Percentiles rank a stretch among this genome's conserved stretches.
phyloP scores from a whole-genome alignment of 2,888 invertebrate genomes.

The Cephonodes hylas region DNA sequence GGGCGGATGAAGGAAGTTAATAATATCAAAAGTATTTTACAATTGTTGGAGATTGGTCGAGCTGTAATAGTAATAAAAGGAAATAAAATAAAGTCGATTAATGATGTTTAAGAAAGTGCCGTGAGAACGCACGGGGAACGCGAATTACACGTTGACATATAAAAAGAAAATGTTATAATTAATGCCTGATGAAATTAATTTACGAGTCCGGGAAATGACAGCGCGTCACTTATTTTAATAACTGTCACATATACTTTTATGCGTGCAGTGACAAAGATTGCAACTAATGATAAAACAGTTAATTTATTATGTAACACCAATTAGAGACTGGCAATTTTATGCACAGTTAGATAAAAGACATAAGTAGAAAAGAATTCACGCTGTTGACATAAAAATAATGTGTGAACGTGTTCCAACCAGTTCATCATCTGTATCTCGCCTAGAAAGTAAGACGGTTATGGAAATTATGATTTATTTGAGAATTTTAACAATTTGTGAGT shows the following conservation, averaged over 20 bases:
- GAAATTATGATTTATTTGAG: not conserved
- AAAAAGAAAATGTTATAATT: constrained; percentile 8
- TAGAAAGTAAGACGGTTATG: constrained; percentile 1
- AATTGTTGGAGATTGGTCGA: not conserved
- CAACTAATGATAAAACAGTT: not conserved
- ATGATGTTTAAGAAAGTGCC: not conserved
- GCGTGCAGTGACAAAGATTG: not conserved
- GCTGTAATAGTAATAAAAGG: not conserved
- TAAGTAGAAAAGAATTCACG: not conserved
- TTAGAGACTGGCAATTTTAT: not conserved
- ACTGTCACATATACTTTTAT: not conserved
- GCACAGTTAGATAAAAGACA: too few species aligned
- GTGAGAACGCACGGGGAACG: not conserved
- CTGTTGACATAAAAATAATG: not conserved
- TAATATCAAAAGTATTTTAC: not conserved
- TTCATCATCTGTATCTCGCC: not conserved
- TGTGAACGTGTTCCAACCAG: not conserved
- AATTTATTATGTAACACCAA: not conserved
- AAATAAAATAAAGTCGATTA: constrained; percentile 3
- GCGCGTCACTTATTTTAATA: not conserved
- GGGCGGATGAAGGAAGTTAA: not conserved
- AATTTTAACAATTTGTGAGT: not conserved
- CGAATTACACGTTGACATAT: constrained; percentile 9
- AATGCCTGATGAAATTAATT: not conserved
- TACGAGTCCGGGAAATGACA: constrained; percentile 2